These are phyloP conservation scores for Drosophila cyrtoloma DNA, from an alignment of 2,888 invertebrate genomes.

Conservation along the genomic window DNA sequence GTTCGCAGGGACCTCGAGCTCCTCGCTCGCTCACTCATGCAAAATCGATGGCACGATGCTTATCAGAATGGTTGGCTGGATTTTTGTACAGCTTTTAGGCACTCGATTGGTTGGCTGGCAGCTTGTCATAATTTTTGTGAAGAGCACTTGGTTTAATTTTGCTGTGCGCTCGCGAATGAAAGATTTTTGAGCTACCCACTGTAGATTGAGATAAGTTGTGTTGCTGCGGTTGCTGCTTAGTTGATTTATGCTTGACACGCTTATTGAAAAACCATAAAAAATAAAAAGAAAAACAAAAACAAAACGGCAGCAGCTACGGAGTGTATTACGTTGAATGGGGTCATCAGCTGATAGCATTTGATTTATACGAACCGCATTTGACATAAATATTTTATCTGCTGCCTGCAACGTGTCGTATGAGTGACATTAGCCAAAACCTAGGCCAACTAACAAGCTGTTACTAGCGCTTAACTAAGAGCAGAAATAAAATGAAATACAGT, in stretches of 20 bases:
- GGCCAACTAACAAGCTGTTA: slow-evolving; percentile 60
- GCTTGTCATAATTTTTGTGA: slow-evolving; percentile 77
- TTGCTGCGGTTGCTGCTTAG: slow-evolving; percentile 36
- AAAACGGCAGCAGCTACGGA: slow-evolving; percentile 22
- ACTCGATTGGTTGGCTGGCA: slow-evolving; percentile 50
- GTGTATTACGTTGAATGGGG: slow-evolving; percentile 55
- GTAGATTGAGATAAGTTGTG: slow-evolving; percentile 71
- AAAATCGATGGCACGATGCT: slow-evolving; percentile 80
- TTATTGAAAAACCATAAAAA: slow-evolving; percentile 76
- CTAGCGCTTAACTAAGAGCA: slow-evolving; percentile 2
- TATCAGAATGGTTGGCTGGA: slow-evolving; percentile 67
- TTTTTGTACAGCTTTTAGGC: slow-evolving; percentile 10
- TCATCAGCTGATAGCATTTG: slow-evolving; percentile 79
- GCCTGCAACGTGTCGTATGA: slow-evolving; percentile 76
- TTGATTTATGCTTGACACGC: slow-evolving; percentile 79
- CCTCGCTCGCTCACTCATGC: slow-evolving; percentile 58
- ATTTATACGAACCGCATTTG: slow-evolving; percentile 73
- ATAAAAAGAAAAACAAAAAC: slow-evolving; percentile 2
- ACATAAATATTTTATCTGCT: slow-evolving; percentile 73
- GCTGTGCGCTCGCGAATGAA: slow-evolving; percentile 50
- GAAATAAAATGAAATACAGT: slow-evolving; percentile 61
- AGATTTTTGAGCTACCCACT: slow-evolving; percentile 56
- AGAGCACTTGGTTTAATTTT: slow-evolving; percentile 70
- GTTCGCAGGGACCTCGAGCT: slow-evolving; percentile 3
- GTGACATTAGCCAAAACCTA: slow-evolving; percentile 74